phyloP scores from a whole-genome alignment of 2,888 invertebrate genomes.

The Priocnemis perturbator region DNA sequence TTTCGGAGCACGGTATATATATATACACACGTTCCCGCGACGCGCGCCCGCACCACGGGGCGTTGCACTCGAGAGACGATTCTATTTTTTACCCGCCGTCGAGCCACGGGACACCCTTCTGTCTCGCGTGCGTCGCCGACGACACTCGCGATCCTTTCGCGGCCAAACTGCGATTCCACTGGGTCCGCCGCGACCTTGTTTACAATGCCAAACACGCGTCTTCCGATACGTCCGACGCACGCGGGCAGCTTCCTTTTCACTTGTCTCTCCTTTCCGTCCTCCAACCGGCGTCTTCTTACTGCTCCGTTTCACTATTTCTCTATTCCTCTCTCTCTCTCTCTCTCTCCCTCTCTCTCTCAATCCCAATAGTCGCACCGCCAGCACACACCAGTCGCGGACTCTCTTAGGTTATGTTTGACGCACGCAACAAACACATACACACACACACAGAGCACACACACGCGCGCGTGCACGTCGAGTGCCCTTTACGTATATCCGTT shows the following conservation, averaged over 20 bases:
- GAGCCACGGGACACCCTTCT: too few species aligned
- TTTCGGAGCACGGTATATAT: too few species aligned
- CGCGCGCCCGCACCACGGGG: too few species aligned
- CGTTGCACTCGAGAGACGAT: too few species aligned
- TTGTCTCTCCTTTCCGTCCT: not conserved
- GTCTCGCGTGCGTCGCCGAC: too few species aligned
- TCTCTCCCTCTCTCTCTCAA: not conserved
- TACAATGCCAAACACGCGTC: not conserved
- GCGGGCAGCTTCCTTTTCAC: not conserved
- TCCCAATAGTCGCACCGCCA: not conserved
- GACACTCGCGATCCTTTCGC: not conserved
- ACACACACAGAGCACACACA: slow-evolving; percentile 3
- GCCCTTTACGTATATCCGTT: slow-evolving; percentile 22
- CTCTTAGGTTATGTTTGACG: slow-evolving; percentile 48
- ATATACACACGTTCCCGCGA: too few species aligned
- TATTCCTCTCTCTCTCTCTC: slow-evolving; percentile 1
- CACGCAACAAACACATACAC: slow-evolving; percentile 10
- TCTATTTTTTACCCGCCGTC: too few species aligned
- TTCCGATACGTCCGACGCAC: too few species aligned
- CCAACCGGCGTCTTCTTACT: too few species aligned
- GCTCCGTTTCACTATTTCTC: not conserved
- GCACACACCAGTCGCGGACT: not conserved
- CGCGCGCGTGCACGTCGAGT: slow-evolving; percentile 12
- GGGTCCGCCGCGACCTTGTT: not conserved
- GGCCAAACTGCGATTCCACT: too few species aligned